Base-by-base conservation (phyloP, 2,113 vertebrate genomes). In the Coptodon rendalli region DNA sequence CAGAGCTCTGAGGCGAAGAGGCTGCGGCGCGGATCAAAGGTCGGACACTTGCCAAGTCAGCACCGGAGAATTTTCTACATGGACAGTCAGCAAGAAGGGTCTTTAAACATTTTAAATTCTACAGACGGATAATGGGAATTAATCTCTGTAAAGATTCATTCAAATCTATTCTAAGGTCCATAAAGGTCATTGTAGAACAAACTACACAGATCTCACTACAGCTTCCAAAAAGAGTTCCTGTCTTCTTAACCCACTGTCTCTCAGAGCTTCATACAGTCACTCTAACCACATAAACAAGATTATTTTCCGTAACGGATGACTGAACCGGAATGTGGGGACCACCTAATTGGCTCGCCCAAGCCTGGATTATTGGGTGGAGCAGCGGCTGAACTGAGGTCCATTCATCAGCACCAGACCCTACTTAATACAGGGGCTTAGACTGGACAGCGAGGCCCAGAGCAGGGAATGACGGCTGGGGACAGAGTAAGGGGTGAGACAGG, bases 331-430 rank as follows among this genome's bases (percentile, higher is more conserved):
- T 96, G 96, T 57, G 82, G 88, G 85, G 94, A 91, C 88, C 91
- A 87, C 91, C 94, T 96, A 95, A 96, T 96, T 90, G 89, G 90
- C 89, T 88, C 52, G 84, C 89, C 93, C 93, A 86, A 94, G 91
- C 93, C 89, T 66, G 93, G 95, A 96, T 96, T 96, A 95, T 85
- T 89, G 93, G 87, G 83, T 90, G 93, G 93, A 88, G 93, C 93
- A 59, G 82, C 88, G 87, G 86, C 89, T 91, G 90, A 92, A 93
- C 92, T 86, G 73, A 17, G 93, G 85, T 91, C 94, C 90, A 96
- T 96, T 97, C 95, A 96, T 89, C 93, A 91, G 94, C 95, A 93
- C 84, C 92, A 95, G 94, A 95, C 94, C 94, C 94, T 93, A 92
- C 80, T 94, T 96, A 97, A 96, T 95, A 82, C 91, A 85, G 86